A percentile compares a stretch with the other conserved stretches of the same genome.
These are phyloP conservation scores for Diplosoma virens DNA, from an alignment of 23 tunicate species.

Conservation along the genomic window DNA sequence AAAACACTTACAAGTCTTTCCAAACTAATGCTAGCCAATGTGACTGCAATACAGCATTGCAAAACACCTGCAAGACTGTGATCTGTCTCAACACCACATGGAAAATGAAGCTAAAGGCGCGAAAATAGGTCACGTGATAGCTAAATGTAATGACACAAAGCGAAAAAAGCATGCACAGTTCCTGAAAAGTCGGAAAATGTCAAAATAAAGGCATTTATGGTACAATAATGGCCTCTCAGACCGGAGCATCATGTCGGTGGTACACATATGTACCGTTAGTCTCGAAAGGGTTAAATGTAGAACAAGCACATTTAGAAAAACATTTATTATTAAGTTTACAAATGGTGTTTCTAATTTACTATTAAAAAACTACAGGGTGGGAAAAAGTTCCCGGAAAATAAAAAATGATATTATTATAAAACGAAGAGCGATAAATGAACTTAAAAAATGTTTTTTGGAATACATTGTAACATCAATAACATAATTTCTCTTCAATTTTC, in stretches of 20 bases:
- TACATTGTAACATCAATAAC: too few species aligned
- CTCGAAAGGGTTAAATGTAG: slow-evolving; percentile 16
- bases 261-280: slow-evolving; percentile 20
- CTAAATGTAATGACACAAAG: slow-evolving; percentile 12
- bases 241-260: slow-evolving; percentile 11
- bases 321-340: too few species aligned
- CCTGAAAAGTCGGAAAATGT: slow-evolving; percentile 17
- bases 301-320: too few species aligned
- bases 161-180: background rate
- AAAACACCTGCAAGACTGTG: slow-evolving; percentile 16
- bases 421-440: too few species aligned
- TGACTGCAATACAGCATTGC: slow-evolving; percentile 2
- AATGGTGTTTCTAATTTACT: too few species aligned
- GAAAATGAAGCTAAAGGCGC: slow-evolving; percentile 20
- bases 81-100: slow-evolving; percentile 5
- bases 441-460: too few species aligned
- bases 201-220: slow-evolving; percentile 14
- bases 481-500: too few species aligned
- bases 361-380: too few species aligned
- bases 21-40: slow-evolving; percentile 15
- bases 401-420: too few species aligned
- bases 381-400: too few species aligned
- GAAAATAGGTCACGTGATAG: slow-evolving; percentile 21
- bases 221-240: slow-evolving; percentile 14
- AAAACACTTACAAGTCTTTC: too few species aligned